Percentiles rank a stretch among this genome's conserved stretches.
Conservation (phyloP, 1,140 invertebrate genomes). For the Drosophila persimilis region DNA sequence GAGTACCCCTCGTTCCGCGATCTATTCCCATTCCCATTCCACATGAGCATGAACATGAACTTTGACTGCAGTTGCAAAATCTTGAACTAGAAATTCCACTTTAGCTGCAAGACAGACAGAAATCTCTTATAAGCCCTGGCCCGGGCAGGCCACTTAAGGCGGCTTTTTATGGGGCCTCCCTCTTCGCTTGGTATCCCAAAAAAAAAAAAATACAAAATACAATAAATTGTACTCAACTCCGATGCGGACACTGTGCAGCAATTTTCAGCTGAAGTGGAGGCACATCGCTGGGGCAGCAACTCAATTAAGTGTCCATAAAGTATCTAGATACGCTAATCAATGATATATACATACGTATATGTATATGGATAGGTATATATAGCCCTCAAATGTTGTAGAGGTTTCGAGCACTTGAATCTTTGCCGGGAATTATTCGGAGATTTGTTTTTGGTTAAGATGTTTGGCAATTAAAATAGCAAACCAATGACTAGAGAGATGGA, state of each 20-base stretch:
- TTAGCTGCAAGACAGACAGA: constrained; percentile 33
- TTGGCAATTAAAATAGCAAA: constrained; percentile 41
- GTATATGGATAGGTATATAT: constrained; percentile 4
- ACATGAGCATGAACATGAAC: constrained; percentile 38
- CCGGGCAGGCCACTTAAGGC: constrained; percentile 67
- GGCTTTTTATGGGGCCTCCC: constrained; percentile 72
- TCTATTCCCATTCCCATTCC: constrained; percentile 16
- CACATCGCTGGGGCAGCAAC: constrained; percentile 46
- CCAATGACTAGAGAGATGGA: constrained; percentile 11
- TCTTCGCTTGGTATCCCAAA: constrained; percentile 2
- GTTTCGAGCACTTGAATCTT: constrained; percentile 27
- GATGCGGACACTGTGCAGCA: constrained; percentile 19
- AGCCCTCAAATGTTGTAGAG: constrained; percentile 24
- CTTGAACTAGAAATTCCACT: constrained; percentile 74
- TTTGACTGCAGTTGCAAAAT: constrained; percentile 61
- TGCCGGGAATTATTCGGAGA: constrained; percentile 37
- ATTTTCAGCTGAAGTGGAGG: constrained; percentile 53
- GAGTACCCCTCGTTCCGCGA: constrained; percentile 3
- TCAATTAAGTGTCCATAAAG: constrained; percentile 81
- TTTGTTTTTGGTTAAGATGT: constrained; percentile 35
- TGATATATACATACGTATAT: constrained; percentile 35
- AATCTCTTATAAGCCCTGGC: constrained; percentile 31
- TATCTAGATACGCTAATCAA: constrained; percentile 79
- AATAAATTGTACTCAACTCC: constrained; percentile 79
- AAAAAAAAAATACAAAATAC: constrained; percentile 44